These are phyloP conservation scores for Lacanobia wlatinum DNA, from an alignment of 2,888 invertebrate species.

Conservation along the genomic window DNA sequence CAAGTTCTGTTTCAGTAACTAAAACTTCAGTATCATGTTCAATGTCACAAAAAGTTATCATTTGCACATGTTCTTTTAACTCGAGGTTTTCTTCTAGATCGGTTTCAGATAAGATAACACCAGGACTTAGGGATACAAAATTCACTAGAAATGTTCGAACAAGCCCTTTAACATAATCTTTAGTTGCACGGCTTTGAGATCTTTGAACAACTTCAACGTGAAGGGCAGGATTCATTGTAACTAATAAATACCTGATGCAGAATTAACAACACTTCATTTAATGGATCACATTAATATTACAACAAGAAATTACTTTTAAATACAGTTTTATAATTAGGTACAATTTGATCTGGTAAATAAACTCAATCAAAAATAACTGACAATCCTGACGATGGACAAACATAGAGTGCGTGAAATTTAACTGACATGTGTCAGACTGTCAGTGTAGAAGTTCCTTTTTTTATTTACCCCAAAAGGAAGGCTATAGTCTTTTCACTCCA, in stretches of 20 bases:
- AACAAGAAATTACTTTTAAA: background rate
- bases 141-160: slow-evolving; percentile 78
- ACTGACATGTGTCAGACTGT: no score
- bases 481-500: no score
- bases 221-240: slow-evolving; percentile 75
- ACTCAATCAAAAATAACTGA: slow-evolving; percentile 38
- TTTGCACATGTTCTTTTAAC: slow-evolving; percentile 79
- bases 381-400: background rate
- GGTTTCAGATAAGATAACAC: slow-evolving; percentile 70
- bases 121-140: slow-evolving; percentile 78
- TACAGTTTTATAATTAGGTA: background rate
- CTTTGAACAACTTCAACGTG: slow-evolving; percentile 86
- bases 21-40: slow-evolving; percentile 77
- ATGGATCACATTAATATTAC: background rate
- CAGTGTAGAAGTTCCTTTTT: no score
- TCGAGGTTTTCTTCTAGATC: slow-evolving; percentile 76
- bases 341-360: background rate
- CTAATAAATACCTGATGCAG: background rate
- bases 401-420: no score
- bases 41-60: slow-evolving; percentile 81
- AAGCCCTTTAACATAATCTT: slow-evolving; percentile 75
- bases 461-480: no score
- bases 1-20: slow-evolving; percentile 72
- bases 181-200: slow-evolving; percentile 76
- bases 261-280: background rate